A percentile compares a stretch with the other conserved stretches of the same genome.
Conservation (phyloP, 2,113 vertebrate genomes). For the Gorsachius goisagi region DNA sequence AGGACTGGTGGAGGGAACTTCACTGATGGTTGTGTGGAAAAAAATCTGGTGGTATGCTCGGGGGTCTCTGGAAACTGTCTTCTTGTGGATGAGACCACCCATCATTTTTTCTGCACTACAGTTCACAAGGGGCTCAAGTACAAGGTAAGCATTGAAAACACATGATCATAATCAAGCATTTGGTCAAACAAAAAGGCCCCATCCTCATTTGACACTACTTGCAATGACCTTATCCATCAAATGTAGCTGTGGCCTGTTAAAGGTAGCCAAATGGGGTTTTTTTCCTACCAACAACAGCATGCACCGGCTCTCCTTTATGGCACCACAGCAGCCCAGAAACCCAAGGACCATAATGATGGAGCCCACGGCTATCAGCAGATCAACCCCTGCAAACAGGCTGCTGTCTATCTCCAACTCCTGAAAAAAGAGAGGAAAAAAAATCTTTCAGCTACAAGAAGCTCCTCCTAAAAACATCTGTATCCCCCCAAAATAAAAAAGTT, state of each 20-base stretch:
- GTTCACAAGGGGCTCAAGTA: neutral
- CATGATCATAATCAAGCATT: neutral
- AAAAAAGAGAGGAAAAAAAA: neutral
- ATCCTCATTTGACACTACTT: neutral
- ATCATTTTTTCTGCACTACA: neutral
- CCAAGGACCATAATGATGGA: conserved; percentile 85
- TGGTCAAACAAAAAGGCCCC: neutral
- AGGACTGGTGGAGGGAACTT: neutral
- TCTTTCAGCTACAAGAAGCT: neutral
- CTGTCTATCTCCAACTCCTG: neutral
- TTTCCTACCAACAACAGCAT: conserved; percentile 84
- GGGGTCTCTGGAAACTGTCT: neutral
- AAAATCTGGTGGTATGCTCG: neutral
- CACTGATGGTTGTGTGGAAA: neutral
- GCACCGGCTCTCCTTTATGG: conserved; percentile 83
- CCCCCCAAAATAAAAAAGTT: neutral
- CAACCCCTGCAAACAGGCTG: neutral
- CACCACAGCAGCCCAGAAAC: conserved; percentile 90
- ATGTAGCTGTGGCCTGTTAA: neutral
- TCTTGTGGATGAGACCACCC: neutral
- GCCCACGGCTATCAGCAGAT: conserved; percentile 74
- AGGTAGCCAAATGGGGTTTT: neutral
- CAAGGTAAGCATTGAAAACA: neutral
- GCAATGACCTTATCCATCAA: neutral
- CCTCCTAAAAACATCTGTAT: neutral